phyloP scores from a whole-genome alignment of 2,113 vertebrate species.

The Antennarius striatus region DNA sequence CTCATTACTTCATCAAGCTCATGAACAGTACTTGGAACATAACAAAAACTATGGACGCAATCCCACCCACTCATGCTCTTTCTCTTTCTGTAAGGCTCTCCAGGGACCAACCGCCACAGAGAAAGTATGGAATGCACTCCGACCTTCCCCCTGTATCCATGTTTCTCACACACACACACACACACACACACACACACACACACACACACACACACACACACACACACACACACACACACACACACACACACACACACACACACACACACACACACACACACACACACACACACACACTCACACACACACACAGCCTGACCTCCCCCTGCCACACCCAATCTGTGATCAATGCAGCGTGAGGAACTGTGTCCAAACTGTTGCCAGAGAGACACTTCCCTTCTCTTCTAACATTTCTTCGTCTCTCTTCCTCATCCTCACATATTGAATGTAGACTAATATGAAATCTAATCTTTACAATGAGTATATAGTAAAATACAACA shows the following conservation, averaged over 20 bases:
- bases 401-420: slow-evolving; percentile 30
- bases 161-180: slow-evolving; percentile 25
- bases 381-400: slow-evolving; percentile 35
- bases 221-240: too few relatives aligned
- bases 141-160: slow-evolving; percentile 51
- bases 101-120: slow-evolving; percentile 60
- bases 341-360: slow-evolving; percentile 74
- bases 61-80: slow-evolving; percentile 56
- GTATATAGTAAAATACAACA: too few relatives aligned
- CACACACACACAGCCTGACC: slow-evolving; percentile 24
- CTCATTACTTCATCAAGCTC: slow-evolving; percentile 69
- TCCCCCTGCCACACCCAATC: slow-evolving; percentile 71
- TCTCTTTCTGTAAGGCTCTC: slow-evolving; percentile 44
- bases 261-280: too few relatives aligned
- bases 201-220: too few relatives aligned
- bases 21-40: slow-evolving; percentile 51
- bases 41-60: slow-evolving; percentile 51
- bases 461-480: too few relatives aligned
- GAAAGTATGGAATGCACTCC: slow-evolving; percentile 52
- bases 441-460: too few relatives aligned
- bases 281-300: too few relatives aligned
- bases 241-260: background rate
- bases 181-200: too few relatives aligned
- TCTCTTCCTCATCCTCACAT: slow-evolving; percentile 52
- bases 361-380: slow-evolving; percentile 77